A percentile compares a stretch with the other conserved stretches of the same genome.
These are phyloP conservation scores for Echinometra lucunter DNA, from an alignment of 53 echinoderm and acorn worm species.

Conservation along the genomic window DNA sequence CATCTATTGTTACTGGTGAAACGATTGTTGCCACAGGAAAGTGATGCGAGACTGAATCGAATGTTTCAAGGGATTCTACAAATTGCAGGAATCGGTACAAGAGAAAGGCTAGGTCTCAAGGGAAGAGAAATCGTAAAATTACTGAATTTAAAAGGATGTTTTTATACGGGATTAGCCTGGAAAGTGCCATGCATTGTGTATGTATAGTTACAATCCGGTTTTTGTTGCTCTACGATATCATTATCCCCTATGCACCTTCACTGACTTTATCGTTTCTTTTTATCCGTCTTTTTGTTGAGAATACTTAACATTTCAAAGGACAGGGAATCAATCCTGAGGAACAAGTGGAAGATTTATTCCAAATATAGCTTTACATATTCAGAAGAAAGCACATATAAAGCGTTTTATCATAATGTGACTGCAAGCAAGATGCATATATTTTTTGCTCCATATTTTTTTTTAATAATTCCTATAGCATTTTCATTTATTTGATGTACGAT, in stretches of 20 bases:
- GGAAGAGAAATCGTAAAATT: conserved; percentile 22
- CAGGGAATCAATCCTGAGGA: neutral
- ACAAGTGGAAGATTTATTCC: too few relatives aligned
- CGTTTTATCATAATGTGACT: too few relatives aligned
- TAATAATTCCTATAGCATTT: too few relatives aligned
- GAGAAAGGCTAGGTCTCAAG: neutral
- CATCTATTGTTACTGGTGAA: neutral
- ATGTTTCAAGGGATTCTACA: neutral
- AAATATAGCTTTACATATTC: too few relatives aligned
- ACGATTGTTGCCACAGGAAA: neutral
- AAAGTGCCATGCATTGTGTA: neutral
- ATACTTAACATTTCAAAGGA: neutral
- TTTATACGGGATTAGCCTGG: conserved; percentile 17
- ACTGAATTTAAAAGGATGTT: conserved; percentile 28
- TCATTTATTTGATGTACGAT: too few relatives aligned
- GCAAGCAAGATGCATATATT: too few relatives aligned
- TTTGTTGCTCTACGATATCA: neutral
- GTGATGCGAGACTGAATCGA: neutral
- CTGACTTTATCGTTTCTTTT: conserved; percentile 1
- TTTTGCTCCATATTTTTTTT: too few relatives aligned
- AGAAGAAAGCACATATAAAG: too few relatives aligned
- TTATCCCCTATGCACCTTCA: neutral
- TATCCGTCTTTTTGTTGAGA: neutral
- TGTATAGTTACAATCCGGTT: conserved; percentile 1
- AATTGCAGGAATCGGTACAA: conserved; percentile 20